Percentiles rank a stretch among this genome's conserved stretches.
phyloP scores from a whole-genome alignment of 2,113 vertebrate species.

The Dicentrarchus labrax region DNA sequence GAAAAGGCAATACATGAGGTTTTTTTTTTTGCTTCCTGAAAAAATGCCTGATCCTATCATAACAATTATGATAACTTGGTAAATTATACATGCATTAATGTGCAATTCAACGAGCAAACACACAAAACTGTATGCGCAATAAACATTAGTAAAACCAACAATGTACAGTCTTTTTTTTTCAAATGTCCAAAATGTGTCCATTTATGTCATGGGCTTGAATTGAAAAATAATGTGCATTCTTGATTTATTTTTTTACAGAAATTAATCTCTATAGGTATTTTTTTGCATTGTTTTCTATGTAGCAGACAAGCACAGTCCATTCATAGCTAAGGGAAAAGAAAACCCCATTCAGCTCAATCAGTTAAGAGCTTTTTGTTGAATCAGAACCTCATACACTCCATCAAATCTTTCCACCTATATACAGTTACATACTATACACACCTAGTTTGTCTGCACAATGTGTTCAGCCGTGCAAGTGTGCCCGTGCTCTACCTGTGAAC shows the following conservation, averaged over 20 bases:
- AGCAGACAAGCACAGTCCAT: constrained; percentile 55
- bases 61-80: constrained; percentile 19
- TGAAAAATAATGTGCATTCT: constrained; percentile 47
- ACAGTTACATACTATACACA: constrained; percentile 78
- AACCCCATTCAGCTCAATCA: constrained; percentile 50
- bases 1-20: not conserved
- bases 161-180: constrained; percentile 55
- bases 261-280: constrained; percentile 23
- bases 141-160: constrained; percentile 64
- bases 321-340: constrained; percentile 43
- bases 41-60: not conserved
- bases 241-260: constrained; percentile 51
- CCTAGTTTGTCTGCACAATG: constrained; percentile 63
- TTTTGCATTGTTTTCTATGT: constrained; percentile 25
- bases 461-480: constrained; percentile 60
- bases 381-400: constrained; percentile 56
- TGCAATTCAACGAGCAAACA: constrained; percentile 73
- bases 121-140: constrained; percentile 62
- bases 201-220: constrained; percentile 27
- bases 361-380: constrained; percentile 60
- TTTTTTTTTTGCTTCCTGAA: constrained; percentile 5
- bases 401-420: constrained; percentile 72
- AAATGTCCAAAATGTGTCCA: constrained; percentile 37
- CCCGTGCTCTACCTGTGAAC: constrained; percentile 67
- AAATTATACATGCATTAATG: constrained; percentile 64